Evolutionary conservation across 2,113 vertebrate genomes (phyloP), one percentile per base, ranked within the genome.

Genomic region (Hipposideros armiger): DNA sequence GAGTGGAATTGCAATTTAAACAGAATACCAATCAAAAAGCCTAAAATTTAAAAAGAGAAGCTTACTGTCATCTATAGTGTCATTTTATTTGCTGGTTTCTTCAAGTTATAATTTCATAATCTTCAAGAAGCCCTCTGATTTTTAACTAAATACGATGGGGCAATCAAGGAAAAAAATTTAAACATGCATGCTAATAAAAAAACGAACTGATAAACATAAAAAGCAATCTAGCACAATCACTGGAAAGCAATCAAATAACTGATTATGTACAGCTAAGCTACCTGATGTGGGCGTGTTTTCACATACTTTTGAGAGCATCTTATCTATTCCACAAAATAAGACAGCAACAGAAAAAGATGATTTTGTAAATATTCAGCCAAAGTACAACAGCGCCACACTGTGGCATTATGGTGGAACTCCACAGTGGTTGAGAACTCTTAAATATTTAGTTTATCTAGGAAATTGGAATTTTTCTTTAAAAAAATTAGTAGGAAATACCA

Each of bases 361-460:
- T 9, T 82, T 87, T 73, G 32, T 50, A 92, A 94, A 62, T 83
- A 26, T 45, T 91, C 36, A 97, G 86, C 17, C 8, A 90, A 91
- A 98, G 97, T 78, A 56, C 97, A 97, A 98, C 93, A 98, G 98
- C 97, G 80, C 98, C 98, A 98, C 98, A 62, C 32, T 96, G 98
- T 98, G 99, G 98, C 87, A 66, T 3, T 14, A 50, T 36, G 1
- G 26, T 28, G n/a, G 36, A 95, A 97, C 85, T 58, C 94, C 67
- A 74, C 15, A 40, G 5, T 62, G 10, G 3, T 1, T 20, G 40
- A 73, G 50, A 2, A 73, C 5, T 93, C 13, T 28, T 62, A 36
- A 50, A 15, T 7, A 42, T 1, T 47, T 26, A 64, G 16, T 58
- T 92, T 36, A 83, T 13, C 42, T 15, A 62, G 5, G 17, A 95